phyloP scores from a whole-genome alignment of 92 coral and sea anemone species.

The Porites divaricata region DNA sequence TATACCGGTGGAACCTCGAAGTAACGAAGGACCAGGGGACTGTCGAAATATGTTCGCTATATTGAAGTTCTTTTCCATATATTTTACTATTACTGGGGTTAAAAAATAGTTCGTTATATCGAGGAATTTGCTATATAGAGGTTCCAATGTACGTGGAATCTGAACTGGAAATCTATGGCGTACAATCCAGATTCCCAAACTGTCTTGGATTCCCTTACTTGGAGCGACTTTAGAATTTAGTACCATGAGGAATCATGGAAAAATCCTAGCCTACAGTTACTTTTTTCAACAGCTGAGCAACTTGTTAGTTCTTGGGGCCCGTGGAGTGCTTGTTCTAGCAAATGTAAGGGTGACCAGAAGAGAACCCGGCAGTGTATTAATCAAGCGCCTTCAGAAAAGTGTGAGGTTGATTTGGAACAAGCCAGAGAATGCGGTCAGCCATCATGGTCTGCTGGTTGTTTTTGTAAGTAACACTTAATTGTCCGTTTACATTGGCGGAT shows the following conservation, averaged over 20 bases:
- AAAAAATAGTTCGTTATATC: too few species aligned
- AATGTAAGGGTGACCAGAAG: conserved; percentile 29
- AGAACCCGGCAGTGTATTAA: conserved; percentile 15
- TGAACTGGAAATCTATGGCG: too few species aligned
- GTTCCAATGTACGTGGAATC: too few species aligned
- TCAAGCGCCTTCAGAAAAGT: background rate
- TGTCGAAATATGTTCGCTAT: too few species aligned
- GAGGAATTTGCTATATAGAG: too few species aligned
- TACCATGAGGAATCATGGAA: background rate
- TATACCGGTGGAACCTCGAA: too few species aligned
- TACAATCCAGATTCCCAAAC: too few species aligned
- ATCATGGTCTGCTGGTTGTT: conserved; percentile 5
- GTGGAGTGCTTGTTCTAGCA: conserved; percentile 32
- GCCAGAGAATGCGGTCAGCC: conserved; percentile 17
- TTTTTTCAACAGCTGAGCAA: conserved; percentile 5
- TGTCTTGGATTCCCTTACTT: too few species aligned
- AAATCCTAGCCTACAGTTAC: background rate
- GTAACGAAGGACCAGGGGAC: too few species aligned
- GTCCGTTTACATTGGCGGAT: background rate
- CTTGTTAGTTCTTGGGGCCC: conserved; percentile 19
- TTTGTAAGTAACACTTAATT: conserved; percentile 1
- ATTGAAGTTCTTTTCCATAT: too few species aligned
- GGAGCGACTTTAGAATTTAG: background rate
- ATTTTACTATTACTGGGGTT: too few species aligned
- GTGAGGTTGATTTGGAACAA: background rate